A percentile compares a stretch with the other conserved stretches of the same genome.
phyloP scores from a whole-genome alignment of 2,888 invertebrate genomes.

The Monopis laevigella region DNA sequence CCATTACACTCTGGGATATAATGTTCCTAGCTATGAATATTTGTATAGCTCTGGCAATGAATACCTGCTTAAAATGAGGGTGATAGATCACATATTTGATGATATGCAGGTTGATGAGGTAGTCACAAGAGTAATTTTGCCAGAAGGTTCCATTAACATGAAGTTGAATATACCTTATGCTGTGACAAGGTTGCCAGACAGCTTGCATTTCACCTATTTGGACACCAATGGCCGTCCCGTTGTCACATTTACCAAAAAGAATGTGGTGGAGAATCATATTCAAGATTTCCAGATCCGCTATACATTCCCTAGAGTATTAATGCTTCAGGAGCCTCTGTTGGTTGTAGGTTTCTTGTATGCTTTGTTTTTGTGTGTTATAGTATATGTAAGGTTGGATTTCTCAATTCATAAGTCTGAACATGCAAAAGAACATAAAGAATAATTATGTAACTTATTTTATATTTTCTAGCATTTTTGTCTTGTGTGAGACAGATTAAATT shows the following conservation, averaged over 20 bases:
- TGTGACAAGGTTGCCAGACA: conserved; percentile 78
- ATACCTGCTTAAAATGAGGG: conserved; percentile 89
- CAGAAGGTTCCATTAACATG: conserved; percentile 89
- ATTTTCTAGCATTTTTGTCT: not conserved
- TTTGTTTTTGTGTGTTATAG: conserved; percentile 89
- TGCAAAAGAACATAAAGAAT: conserved; percentile 33
- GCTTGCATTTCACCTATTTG: conserved; percentile 90
- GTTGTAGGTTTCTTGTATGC: conserved; percentile 89
- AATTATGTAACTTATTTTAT: conserved; percentile 1
- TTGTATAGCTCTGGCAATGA: conserved; percentile 82
- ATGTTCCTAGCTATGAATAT: conserved; percentile 97
- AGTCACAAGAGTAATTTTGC: conserved; percentile 88
- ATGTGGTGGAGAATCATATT: conserved; percentile 96
- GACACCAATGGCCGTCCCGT: conserved; percentile 95
- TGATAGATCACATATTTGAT: conserved; percentile 97
- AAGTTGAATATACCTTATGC: conserved; percentile 84
- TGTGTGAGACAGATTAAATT: not conserved
- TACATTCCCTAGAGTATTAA: conserved; percentile 82
- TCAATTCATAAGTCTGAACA: conserved; percentile 82
- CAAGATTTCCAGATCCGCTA: conserved; percentile 93
- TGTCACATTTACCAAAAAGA: conserved; percentile 79
- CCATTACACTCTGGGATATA: conserved; percentile 95
- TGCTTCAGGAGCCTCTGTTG: conserved; percentile 94
- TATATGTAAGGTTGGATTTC: conserved; percentile 96
- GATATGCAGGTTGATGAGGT: conserved; percentile 95